Evolutionary conservation across 2,113 vertebrate species (phyloP).

Genomic region (Heterochromis multidens): DNA sequence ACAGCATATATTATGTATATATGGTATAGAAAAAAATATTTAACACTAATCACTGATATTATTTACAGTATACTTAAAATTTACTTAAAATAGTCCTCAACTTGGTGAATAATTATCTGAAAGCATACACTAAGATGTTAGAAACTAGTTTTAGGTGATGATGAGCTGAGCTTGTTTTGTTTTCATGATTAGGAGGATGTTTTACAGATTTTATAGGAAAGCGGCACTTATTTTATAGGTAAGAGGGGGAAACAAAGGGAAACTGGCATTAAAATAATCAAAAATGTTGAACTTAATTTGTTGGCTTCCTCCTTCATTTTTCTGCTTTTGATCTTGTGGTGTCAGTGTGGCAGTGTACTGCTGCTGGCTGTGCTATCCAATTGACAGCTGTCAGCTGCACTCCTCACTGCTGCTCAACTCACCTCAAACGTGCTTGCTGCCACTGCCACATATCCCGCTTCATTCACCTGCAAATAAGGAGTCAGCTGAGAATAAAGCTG

Average conservation of each 20-base stretch:
- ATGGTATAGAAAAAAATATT: neutral
- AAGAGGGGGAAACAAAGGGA: neutral
- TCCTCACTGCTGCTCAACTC: slow-evolving; percentile 59
- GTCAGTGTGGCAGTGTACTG: slow-evolving; percentile 76
- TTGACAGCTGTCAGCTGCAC: slow-evolving; percentile 73
- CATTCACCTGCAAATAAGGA: neutral
- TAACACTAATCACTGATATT: neutral
- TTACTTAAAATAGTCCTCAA: neutral
- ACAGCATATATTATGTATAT: neutral
- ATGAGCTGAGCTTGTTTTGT: neutral
- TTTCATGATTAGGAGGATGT: slow-evolving; percentile 24
- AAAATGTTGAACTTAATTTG: neutral
- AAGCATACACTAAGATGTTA: neutral
- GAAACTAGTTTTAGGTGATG: neutral
- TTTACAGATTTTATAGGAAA: slow-evolving; percentile 16
- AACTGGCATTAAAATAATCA: neutral
- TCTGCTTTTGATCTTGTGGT: neutral
- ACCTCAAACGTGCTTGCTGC: neutral
- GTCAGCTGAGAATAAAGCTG: neutral
- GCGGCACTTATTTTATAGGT: slow-evolving; percentile 22
- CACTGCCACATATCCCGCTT: neutral
- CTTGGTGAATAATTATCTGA: neutral
- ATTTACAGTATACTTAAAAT: neutral
- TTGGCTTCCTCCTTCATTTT: neutral
- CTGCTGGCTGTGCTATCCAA: slow-evolving; percentile 75